Evolutionary conservation across 2,113 vertebrate genomes (phyloP), one percentile per base, ranked within the genome.

Genomic region (Cinclus cinclus): DNA sequence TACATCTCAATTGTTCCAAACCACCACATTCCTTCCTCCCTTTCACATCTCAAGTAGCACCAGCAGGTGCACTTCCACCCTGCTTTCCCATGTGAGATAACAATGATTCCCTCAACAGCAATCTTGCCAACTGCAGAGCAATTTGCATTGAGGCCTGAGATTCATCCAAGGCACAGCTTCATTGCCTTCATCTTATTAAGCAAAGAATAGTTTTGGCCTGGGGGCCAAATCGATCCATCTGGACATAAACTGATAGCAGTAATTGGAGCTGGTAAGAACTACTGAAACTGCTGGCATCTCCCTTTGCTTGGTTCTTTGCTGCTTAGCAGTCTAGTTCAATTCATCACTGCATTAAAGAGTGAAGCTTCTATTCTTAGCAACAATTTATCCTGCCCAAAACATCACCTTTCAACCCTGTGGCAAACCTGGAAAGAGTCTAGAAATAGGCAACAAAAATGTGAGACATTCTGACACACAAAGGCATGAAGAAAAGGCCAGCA

Each of bases 341-440:
- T 89, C 64, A 91, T 69, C 68, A 55, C 68, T 59, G 44, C 62
- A 49, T 31, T 77, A 88, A 92, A 70, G 41, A 82, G 31, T 27
- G 41, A 85, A 90, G 50, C 14, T 50, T 91, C 69, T 67, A 9
- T 74, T 77, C 46, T 82, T 80, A 86, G 49, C 60, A 74, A 47
- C 20, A 60, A 24, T 68, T 87, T 89, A 73, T 71, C 27, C 49
- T 91, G 52, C 41, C 67, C 73, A 83, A 91, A 95, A 65, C 62
- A 81, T 67, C 37, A 20, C 6, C 6, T 83, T 88, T 82, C 55
- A 83, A 55, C 7, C 35, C 42, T 10, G 10, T 77, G 41, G 44
- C 59, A 92, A 96, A 87, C 92, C 81, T 91, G 65, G 77, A 87
- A 87, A 81, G n/a, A 62, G 35, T 62, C 68, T 89, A 77, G 55